Evolutionary conservation across 2,113 vertebrate species (phyloP).

Genomic region (Rhinolophus sinicus): DNA sequence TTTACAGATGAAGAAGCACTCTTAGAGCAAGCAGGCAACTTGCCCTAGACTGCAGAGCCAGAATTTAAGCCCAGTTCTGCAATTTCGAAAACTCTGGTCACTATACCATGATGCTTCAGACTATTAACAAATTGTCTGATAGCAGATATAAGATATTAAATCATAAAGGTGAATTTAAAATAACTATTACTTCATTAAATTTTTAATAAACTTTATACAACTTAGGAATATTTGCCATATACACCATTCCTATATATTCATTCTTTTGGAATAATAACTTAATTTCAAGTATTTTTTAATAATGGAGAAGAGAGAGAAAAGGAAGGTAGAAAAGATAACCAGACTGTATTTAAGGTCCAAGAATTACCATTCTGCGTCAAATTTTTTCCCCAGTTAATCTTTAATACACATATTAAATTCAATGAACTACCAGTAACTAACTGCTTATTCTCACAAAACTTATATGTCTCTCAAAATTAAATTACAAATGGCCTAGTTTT

Average conservation of each 20-base stretch:
- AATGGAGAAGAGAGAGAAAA: conserved; percentile 51
- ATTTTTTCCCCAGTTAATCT: conserved; percentile 36
- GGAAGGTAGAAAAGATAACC: conserved; percentile 22
- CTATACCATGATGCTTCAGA: not conserved
- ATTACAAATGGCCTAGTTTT: conserved; percentile 38
- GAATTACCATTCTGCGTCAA: not conserved
- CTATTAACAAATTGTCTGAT: conserved; percentile 35
- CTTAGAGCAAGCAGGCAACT: not conserved
- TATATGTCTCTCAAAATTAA: conserved; percentile 54
- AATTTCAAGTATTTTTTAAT: conserved; percentile 36
- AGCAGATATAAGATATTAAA: conserved; percentile 13
- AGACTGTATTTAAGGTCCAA: not conserved
- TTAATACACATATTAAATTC: conserved; percentile 7
- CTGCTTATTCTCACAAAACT: conserved; percentile 27
- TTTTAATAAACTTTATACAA: conserved; percentile 54
- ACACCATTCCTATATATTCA: not conserved
- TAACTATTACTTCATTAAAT: conserved; percentile 40
- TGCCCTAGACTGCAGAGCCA: not conserved
- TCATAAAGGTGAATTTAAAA: conserved; percentile 59
- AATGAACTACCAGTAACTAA: conserved; percentile 41
- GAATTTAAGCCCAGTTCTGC: not conserved
- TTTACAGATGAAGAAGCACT: conserved; percentile 8
- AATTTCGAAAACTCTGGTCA: not conserved
- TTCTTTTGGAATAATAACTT: conserved; percentile 45
- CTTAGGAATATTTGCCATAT: conserved; percentile 41